These are phyloP conservation scores for Zosterops lateralis DNA, from an alignment of 2,113 vertebrate genomes.

Conservation along the genomic window DNA sequence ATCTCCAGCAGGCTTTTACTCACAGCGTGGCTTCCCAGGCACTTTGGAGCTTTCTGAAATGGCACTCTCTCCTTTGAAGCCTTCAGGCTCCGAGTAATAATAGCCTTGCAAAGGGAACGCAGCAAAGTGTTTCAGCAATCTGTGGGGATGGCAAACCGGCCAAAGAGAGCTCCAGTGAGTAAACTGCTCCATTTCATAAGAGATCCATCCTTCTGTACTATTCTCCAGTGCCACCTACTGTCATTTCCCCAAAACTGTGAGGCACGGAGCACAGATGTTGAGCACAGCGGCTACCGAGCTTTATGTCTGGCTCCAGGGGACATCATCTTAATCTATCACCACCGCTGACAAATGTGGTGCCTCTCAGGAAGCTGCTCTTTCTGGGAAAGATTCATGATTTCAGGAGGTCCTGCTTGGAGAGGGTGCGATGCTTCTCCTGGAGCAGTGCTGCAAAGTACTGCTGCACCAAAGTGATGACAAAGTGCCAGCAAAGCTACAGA, in stretches of 20 bases:
- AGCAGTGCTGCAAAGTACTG: neutral
- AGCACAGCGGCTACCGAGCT: neutral
- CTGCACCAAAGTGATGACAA: neutral
- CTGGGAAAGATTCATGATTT: neutral
- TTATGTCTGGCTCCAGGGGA: neutral
- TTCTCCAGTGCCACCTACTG: conserved; percentile 74
- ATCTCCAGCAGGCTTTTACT: neutral
- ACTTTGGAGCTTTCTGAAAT: neutral
- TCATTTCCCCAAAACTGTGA: neutral
- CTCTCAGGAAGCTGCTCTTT: neutral
- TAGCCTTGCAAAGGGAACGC: neutral
- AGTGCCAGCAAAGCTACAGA: neutral
- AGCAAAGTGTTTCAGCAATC: neutral
- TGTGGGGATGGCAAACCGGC: neutral
- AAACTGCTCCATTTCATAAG: neutral
- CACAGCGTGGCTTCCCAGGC: neutral
- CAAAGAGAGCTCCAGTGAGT: neutral
- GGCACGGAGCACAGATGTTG: neutral
- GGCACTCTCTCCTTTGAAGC: neutral
- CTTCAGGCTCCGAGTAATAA: neutral
- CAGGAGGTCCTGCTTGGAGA: neutral
- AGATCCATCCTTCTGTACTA: neutral
- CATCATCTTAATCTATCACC: neutral
- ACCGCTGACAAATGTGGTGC: neutral
- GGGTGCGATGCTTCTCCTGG: neutral